Conservation (phyloP, 2,888 invertebrate species). For the Leistus spinibarbis region DNA sequence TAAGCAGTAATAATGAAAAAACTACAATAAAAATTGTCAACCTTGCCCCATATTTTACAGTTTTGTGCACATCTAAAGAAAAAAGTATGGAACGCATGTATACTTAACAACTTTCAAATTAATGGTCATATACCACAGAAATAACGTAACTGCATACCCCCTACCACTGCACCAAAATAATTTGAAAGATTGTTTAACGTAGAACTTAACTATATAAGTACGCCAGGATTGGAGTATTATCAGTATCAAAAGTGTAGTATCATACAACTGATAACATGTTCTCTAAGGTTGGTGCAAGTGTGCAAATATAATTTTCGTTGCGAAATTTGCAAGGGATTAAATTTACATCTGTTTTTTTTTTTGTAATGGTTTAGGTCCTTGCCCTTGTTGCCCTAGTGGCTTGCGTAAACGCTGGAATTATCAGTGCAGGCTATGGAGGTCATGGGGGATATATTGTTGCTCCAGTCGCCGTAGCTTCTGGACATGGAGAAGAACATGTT, state of each 20-base stretch:
- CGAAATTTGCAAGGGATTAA: background rate
- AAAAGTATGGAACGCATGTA: conserved; percentile 4
- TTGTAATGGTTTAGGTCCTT: background rate
- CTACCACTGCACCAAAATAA: background rate
- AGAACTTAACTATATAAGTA: background rate
- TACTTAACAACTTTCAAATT: conserved; percentile 28
- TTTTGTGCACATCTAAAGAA: conserved; percentile 17
- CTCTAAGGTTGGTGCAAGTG: background rate
- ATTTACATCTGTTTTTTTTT: background rate
- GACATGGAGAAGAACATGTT: conserved; percentile 44
- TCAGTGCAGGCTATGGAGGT: background rate
- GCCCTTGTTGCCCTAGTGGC: background rate
- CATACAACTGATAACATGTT: background rate
- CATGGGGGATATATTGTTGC: conserved; percentile 3
- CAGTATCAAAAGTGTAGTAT: background rate
- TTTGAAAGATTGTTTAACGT: background rate
- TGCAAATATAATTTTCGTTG: background rate
- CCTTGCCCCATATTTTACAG: conserved; percentile 30
- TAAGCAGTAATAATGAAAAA: background rate
- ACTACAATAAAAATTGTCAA: background rate
- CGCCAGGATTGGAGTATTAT: background rate
- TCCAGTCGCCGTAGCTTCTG: conserved; percentile 12
- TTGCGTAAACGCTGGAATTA: background rate
- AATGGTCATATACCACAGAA: conserved; percentile 13
- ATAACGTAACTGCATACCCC: background rate